Conservation (phyloP, 1,140 invertebrate species). For the Cryptotermes secundus region DNA sequence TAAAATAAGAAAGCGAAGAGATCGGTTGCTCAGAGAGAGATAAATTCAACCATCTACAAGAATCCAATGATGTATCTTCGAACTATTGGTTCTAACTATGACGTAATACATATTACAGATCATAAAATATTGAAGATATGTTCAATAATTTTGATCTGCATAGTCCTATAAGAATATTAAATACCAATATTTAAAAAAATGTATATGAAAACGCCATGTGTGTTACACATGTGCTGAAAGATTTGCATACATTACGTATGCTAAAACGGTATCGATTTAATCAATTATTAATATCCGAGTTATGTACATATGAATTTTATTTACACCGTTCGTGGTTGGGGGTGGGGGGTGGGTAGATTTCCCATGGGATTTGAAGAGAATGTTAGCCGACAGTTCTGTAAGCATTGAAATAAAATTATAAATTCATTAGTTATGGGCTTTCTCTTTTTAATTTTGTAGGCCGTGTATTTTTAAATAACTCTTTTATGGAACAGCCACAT, state of each 20-base stretch:
- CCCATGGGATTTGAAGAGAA: conserved; percentile 11
- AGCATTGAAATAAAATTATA: neutral
- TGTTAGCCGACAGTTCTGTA: neutral
- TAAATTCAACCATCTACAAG: neutral
- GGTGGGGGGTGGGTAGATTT: neutral
- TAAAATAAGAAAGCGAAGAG: neutral
- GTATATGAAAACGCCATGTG: neutral
- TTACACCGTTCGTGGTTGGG: neutral
- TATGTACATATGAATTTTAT: neutral
- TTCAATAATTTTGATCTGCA: neutral
- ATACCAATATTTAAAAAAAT: neutral
- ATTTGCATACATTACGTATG: conserved; percentile 1
- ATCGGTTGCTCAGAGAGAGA: neutral
- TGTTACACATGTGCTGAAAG: conserved; percentile 1
- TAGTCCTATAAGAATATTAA: neutral
- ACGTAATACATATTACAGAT: neutral
- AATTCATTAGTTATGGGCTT: neutral
- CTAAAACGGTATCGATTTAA: conserved; percentile 8
- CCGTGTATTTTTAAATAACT: neutral
- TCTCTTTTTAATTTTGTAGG: neutral
- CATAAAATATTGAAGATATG: neutral
- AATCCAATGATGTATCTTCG: neutral
- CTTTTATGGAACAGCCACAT: neutral
- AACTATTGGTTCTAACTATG: neutral
- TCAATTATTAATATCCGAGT: conserved; percentile 12